These are phyloP conservation scores for Elymnias hypermnestra DNA, from an alignment of 1,140 invertebrate species.

Conservation along the genomic window DNA sequence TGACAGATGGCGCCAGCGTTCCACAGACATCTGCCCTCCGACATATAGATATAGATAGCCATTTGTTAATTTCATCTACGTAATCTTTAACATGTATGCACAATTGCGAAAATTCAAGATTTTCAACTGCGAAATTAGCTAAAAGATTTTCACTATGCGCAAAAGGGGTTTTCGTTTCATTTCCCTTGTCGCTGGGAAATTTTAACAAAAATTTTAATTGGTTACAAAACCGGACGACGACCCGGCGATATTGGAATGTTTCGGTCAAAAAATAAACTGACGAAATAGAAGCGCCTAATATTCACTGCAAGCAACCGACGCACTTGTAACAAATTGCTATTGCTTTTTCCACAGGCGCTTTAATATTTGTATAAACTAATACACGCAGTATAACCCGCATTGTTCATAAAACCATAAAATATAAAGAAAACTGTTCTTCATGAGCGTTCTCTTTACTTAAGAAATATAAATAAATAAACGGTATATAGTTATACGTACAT, in stretches of 20 bases:
- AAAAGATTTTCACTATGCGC: background rate
- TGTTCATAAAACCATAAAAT: too few species aligned
- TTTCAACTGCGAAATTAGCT: background rate
- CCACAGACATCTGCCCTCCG: too few species aligned
- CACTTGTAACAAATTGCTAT: constrained; percentile 19
- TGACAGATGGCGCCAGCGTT: too few species aligned
- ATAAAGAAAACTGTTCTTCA: too few species aligned
- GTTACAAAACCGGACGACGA: constrained; percentile 8
- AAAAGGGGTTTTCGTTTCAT: background rate
- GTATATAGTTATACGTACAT: too few species aligned
- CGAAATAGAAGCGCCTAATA: constrained; percentile 9
- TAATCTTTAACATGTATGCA: too few species aligned
- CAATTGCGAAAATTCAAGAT: background rate
- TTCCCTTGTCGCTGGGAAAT: constrained; percentile 15
- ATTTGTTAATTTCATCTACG: too few species aligned
- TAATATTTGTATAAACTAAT: background rate
- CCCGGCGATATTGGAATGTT: constrained; percentile 12
- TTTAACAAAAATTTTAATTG: constrained; percentile 18
- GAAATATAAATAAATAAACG: too few species aligned
- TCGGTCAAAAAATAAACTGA: constrained; percentile 10
- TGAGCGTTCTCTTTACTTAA: too few species aligned
- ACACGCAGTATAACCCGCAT: too few species aligned
- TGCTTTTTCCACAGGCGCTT: constrained; percentile 12
- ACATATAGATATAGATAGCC: too few species aligned
- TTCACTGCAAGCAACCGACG: constrained; percentile 5